phyloP scores from a whole-genome alignment of 1,140 invertebrate genomes.

The Teleopsis dalmanni region DNA sequence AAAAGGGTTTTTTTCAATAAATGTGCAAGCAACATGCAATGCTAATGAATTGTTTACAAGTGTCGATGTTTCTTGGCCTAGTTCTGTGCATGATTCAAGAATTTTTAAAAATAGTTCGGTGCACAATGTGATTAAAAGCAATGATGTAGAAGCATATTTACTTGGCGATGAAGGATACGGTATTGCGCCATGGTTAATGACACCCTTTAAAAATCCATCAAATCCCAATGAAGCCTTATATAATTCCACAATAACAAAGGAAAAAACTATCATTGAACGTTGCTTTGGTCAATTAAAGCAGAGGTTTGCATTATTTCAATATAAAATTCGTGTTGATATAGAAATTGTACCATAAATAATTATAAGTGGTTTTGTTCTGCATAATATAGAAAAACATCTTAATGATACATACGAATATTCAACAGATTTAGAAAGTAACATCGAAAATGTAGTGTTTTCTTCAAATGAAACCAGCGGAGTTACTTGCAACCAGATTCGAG shows the following conservation, averaged over 20 bases:
- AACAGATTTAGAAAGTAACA: too few relatives aligned
- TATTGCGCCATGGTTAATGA: constrained; percentile 14
- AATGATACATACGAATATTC: too few relatives aligned
- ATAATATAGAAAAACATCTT: constrained; percentile 3
- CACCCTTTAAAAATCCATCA: not conserved
- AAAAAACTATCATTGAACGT: constrained; percentile 2
- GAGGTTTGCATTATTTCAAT: constrained; percentile 1
- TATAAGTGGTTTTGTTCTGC: constrained; percentile 2
- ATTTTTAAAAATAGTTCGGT: not conserved
- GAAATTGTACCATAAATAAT: not conserved
- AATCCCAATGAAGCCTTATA: not conserved
- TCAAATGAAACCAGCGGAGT: too few relatives aligned
- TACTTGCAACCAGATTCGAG: too few relatives aligned
- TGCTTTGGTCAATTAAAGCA: constrained; percentile 6
- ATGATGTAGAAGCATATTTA: constrained; percentile 3
- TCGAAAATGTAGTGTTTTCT: too few relatives aligned
- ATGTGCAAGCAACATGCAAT: constrained; percentile 10
- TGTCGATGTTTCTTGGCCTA: constrained; percentile 4
- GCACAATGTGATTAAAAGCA: not conserved
- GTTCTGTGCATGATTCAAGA: constrained; percentile 9
- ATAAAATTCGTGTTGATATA: not conserved
- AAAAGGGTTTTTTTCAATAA: constrained; percentile 6
- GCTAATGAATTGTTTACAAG: constrained; percentile 6
- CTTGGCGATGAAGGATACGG: constrained; percentile 18
- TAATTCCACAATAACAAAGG: not conserved